A percentile compares a stretch with the other conserved stretches of the same genome.
Evolutionary conservation across 1,140 invertebrate genomes (phyloP).

Genomic region (Batillaria attramentaria): DNA sequence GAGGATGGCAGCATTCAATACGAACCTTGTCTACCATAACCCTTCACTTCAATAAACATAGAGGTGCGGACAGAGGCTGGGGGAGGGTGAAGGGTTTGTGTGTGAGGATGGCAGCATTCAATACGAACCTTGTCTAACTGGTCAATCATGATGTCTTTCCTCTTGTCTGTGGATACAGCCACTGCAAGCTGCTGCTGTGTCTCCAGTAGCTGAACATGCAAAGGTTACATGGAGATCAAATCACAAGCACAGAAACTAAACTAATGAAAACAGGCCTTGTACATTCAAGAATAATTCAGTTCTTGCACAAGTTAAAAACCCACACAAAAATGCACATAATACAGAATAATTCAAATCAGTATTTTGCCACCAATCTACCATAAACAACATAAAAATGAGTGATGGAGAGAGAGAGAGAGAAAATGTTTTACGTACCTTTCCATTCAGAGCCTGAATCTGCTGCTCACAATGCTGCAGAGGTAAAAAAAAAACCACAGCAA

Average conservation of each 20-base stretch:
- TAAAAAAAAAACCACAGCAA: constrained; percentile 15
- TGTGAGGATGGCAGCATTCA: too few species aligned
- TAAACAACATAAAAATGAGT: too few species aligned
- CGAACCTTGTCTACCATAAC: too few species aligned
- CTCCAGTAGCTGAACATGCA: constrained; percentile 62
- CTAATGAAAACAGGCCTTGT: neutral
- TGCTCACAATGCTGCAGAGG: constrained; percentile 65
- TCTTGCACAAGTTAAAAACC: neutral
- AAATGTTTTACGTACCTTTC: constrained; percentile 48
- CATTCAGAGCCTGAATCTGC: constrained; percentile 62
- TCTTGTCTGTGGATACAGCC: constrained; percentile 64
- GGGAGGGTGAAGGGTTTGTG: too few species aligned
- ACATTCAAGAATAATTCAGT: neutral
- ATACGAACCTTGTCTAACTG: constrained; percentile 68
- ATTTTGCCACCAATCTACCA: too few species aligned
- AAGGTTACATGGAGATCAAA: constrained; percentile 8
- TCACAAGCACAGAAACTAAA: neutral
- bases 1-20: too few species aligned
- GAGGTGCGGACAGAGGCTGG: too few species aligned
- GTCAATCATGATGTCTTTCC: constrained; percentile 69
- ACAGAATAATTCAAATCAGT: neutral
- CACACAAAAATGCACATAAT: neutral
- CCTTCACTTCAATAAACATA: too few species aligned
- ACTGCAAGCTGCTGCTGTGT: constrained; percentile 65
- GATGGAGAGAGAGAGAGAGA: neutral